Base-by-base conservation (phyloP, 2,797 vertebrate species). In the Peromyscus attwateri region DNA sequence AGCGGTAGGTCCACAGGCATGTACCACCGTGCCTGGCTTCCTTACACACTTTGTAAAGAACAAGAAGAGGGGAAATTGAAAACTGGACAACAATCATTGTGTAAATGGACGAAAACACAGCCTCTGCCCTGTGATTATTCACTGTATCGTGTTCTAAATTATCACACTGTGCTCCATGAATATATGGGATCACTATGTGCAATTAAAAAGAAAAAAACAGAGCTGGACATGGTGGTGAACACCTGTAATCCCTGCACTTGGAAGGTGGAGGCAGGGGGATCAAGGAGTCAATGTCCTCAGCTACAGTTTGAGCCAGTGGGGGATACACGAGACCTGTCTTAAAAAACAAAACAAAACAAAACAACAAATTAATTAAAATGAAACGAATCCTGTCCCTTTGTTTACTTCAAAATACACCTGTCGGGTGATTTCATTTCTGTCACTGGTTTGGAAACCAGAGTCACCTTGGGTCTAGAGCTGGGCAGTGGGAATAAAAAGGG, bases 131-230 rank as follows among this genome's bases (percentile, higher is more conserved):
- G 31, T 83, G 37, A 62, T 82, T 57, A 83, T 27, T 73, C n/a
- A 25, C 17, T 46, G 52, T 60, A 46, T 25, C n/a, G 17, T 46
- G 29, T 6, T 13, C 89, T 70, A 40, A 91, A 57, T 70, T 71
- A 82, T 43, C 64, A 82, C 49, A 57, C n/a, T n/a, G 52, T 73
- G n/a, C 10, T 6, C 79, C 29, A 17, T 40, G 49, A 43, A 91
- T 60, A 40, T 40, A 60, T 23, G 34, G 46, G 46, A 23, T 85
- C 34, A 85, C 60, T 77, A 66, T 52, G 43, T 76, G 27, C 25
- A 37, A 84, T 76, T 84, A 84, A 75, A 92, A 64, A 64, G 37
- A 71, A 82, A 49, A 92, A 76, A 73, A 87, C 19, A 89, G 71
- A 89, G 71, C 55, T 13, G 37, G 6, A 0, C 19, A 14, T 46